These are phyloP conservation scores for Plotosus lineatus DNA, from an alignment of 2,113 vertebrate species.

Conservation along the genomic window DNA sequence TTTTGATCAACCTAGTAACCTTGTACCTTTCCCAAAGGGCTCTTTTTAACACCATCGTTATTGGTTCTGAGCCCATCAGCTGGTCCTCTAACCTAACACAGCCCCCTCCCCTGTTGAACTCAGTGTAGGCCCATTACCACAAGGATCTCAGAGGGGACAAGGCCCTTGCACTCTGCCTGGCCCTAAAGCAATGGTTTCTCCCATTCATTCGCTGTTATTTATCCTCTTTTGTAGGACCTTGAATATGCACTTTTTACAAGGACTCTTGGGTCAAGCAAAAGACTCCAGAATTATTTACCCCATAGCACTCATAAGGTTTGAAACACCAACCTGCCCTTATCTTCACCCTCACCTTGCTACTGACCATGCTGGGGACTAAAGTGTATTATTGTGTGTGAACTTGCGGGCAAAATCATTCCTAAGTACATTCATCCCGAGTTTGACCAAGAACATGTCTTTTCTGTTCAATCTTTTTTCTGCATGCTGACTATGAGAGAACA, in stretches of 20 bases:
- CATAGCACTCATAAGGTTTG: constrained; percentile 60
- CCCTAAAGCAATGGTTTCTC: constrained; percentile 57
- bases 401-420: constrained; percentile 63
- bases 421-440: constrained; percentile 54
- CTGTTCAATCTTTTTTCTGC: constrained; percentile 38
- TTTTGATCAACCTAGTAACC: constrained; percentile 69
- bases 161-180: constrained; percentile 46
- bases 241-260: constrained; percentile 65
- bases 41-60: constrained; percentile 66
- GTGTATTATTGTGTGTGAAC: constrained; percentile 60
- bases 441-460: constrained; percentile 47
- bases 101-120: constrained; percentile 58
- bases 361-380: constrained; percentile 50
- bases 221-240: constrained; percentile 58
- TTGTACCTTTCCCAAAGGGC: constrained; percentile 54
- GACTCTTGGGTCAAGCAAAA: constrained; percentile 63
- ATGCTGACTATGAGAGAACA: constrained; percentile 54
- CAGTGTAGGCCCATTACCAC: constrained; percentile 59
- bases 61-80: constrained; percentile 61
- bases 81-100: constrained; percentile 58
- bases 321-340: constrained; percentile 60
- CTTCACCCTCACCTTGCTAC: constrained; percentile 66
- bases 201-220: constrained; percentile 56
- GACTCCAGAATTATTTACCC: constrained; percentile 65
- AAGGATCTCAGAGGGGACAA: constrained; percentile 60